Conservation (phyloP, 2,797 vertebrate genomes). For the Thalassophryne amazonica region DNA sequence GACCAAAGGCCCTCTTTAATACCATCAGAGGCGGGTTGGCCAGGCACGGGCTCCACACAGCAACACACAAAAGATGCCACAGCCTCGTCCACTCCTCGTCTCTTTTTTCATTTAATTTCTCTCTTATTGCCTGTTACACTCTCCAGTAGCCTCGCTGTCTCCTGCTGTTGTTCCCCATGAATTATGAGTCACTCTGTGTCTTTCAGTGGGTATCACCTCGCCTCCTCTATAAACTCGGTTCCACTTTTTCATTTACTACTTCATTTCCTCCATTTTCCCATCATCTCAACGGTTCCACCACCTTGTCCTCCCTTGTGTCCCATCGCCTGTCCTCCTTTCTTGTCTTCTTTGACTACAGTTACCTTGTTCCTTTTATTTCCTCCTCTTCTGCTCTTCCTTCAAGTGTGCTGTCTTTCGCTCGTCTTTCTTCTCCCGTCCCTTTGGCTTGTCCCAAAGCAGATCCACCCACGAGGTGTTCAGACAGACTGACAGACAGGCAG, state of each 20-base stretch:
- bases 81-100: constrained; percentile 9
- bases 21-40: constrained; percentile 50
- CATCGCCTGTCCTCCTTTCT: background rate
- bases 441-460: constrained; percentile 10
- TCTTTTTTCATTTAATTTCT: constrained; percentile 24
- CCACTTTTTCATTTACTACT: constrained; percentile 27
- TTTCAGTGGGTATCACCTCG: constrained; percentile 9
- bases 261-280: constrained; percentile 18
- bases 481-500: constrained; percentile 11
- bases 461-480: background rate
- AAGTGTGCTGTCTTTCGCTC: background rate
- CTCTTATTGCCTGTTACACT: constrained; percentile 42
- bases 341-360: background rate
- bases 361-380: background rate
- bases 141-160: constrained; percentile 35
- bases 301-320: background rate
- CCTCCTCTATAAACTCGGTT: constrained; percentile 7
- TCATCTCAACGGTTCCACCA: constrained; percentile 6
- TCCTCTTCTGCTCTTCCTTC: background rate
- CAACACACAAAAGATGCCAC: constrained; percentile 39
- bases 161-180: constrained; percentile 33
- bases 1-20: constrained; percentile 56
- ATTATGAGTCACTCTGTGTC: constrained; percentile 42
- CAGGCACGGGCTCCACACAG: constrained; percentile 36
- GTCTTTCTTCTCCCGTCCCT: background rate